Evolutionary conservation across 2,113 vertebrate species (phyloP).

Genomic region (Rhynchopsitta pachyrhyncha): DNA sequence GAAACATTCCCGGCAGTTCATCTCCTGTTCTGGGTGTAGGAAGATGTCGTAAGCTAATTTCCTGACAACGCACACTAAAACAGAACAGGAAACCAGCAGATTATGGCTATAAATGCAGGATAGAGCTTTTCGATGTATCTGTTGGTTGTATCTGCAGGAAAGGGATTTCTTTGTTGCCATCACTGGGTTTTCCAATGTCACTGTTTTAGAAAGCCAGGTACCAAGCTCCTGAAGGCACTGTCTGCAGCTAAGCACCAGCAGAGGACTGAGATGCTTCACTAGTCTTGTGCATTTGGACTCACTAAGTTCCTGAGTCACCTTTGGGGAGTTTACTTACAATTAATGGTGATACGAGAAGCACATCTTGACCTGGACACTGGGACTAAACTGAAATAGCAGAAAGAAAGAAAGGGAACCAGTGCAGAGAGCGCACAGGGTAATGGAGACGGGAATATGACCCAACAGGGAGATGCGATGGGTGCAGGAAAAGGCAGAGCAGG

Average conservation of each 20-base stretch:
- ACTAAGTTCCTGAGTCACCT: background rate
- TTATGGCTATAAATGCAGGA: background rate
- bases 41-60: background rate
- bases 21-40: background rate
- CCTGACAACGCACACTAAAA: background rate
- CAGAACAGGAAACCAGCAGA: background rate
- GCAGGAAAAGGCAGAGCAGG: background rate
- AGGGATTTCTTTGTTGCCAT: background rate
- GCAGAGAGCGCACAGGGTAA: background rate
- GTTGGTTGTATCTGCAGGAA: background rate
- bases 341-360: background rate
- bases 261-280: background rate
- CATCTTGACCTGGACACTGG: background rate
- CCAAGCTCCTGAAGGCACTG: background rate
- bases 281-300: background rate
- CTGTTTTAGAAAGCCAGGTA: background rate
- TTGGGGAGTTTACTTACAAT: background rate
- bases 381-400: background rate
- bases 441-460: fast-evolving
- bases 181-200: background rate
- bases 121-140: background rate
- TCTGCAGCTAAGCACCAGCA: background rate
- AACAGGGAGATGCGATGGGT: background rate
- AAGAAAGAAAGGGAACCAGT: background rate
- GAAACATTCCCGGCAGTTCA: background rate